Conservation (phyloP, 2,888 invertebrate genomes). For the Xestia rhomboidea region DNA sequence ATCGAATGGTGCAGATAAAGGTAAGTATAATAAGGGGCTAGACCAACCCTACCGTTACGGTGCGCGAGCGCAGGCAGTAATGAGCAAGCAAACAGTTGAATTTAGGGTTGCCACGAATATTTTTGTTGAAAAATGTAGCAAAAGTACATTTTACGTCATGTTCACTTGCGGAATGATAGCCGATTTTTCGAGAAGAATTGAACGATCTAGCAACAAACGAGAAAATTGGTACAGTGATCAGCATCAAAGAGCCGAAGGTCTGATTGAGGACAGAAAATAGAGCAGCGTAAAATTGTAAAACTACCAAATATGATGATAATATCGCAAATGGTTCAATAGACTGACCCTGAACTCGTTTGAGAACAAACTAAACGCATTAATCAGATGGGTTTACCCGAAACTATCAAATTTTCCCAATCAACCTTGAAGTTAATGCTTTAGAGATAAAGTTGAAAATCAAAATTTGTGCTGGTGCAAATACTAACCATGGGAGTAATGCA, state of each 20-base stretch:
- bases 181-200: neutral
- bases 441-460: too few species aligned
- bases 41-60: constrained; percentile 86
- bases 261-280: neutral
- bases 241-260: too few species aligned
- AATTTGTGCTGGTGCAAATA: too few species aligned
- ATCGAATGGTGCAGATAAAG: neutral
- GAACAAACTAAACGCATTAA: too few species aligned
- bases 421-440: too few species aligned
- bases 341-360: too few species aligned
- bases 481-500: too few species aligned
- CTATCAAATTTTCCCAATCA: too few species aligned
- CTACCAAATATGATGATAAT: neutral
- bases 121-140: neutral
- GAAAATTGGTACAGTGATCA: neutral
- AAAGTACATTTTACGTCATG: neutral
- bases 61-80: constrained; percentile 81
- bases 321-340: too few species aligned
- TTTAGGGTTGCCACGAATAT: constrained; percentile 46
- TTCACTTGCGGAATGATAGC: too few species aligned
- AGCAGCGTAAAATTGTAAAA: neutral
- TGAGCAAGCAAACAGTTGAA: constrained; percentile 82
- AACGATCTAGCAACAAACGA: neutral
- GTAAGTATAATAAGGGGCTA: constrained; percentile 72
- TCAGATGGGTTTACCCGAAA: too few species aligned